These are phyloP conservation scores for Tonatia bakeri DNA, from an alignment of 2,113 vertebrate species.

Conservation along the genomic window DNA sequence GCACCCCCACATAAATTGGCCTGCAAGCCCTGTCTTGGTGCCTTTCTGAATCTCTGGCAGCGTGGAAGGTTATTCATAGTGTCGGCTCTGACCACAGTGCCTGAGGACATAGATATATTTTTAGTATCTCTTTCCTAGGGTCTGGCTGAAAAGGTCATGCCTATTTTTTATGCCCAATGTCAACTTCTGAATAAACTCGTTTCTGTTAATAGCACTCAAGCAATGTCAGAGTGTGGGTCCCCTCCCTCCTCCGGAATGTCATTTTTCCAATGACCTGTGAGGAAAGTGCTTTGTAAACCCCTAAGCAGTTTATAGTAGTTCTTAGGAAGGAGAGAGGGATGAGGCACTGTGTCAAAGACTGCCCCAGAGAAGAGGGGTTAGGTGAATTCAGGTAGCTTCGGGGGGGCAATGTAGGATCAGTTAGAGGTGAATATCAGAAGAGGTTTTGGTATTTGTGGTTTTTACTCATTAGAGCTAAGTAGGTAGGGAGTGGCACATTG, in stretches of 20 bases:
- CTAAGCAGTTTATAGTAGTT: background rate
- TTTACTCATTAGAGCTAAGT: background rate
- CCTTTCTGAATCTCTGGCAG: constrained; percentile 42
- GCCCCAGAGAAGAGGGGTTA: background rate
- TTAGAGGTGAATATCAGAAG: background rate
- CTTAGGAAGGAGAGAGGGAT: background rate
- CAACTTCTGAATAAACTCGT: constrained; percentile 52
- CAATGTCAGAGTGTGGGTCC: background rate
- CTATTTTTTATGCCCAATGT: constrained; percentile 47
- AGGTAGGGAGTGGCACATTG: background rate
- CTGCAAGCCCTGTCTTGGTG: background rate
- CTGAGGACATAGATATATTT: constrained; percentile 50
- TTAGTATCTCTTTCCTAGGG: constrained; percentile 27
- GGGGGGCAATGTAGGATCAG: background rate
- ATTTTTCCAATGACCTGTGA: constrained; percentile 9
- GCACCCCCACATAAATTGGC: background rate
- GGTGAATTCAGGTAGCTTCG: background rate
- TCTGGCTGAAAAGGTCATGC: constrained; percentile 55
- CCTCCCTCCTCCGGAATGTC: background rate
- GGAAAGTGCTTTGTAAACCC: constrained; percentile 12
- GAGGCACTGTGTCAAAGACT: background rate
- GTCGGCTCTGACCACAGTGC: constrained; percentile 29
- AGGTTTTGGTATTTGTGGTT: background rate
- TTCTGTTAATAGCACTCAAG: constrained; percentile 29
- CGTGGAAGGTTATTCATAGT: constrained; percentile 36